A percentile compares a stretch with the other conserved stretches of the same genome.
Evolutionary conservation across 1,140 invertebrate species (phyloP).

Genomic region (Pogonognathellus flavescens): DNA sequence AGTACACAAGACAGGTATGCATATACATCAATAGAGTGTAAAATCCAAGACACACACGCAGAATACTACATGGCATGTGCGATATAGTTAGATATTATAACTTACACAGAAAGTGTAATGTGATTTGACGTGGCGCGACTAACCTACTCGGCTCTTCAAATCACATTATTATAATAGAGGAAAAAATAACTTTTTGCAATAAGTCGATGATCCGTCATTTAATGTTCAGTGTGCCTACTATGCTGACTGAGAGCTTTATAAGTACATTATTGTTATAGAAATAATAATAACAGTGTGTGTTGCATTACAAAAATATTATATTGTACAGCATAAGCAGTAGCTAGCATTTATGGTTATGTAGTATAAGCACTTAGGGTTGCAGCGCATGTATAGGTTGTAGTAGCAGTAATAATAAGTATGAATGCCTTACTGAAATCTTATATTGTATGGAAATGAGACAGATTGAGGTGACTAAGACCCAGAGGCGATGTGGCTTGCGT

Average conservation of each 20-base stretch:
- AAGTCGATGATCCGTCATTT: conserved; percentile 39
- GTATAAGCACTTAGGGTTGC: too few species aligned
- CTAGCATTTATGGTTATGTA: background rate
- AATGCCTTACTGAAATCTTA: conserved; percentile 12
- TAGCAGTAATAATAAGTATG: background rate
- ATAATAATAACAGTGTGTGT: background rate
- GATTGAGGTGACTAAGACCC: conserved; percentile 58
- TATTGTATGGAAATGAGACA: conserved; percentile 64
- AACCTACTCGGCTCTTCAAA: background rate
- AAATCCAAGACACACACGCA: too few species aligned
- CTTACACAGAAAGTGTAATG: background rate
- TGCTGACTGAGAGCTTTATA: background rate
- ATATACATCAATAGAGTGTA: too few species aligned
- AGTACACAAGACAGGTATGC: background rate
- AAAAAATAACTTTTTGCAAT: conserved; percentile 47
- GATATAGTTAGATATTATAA: background rate
- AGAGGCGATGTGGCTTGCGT: conserved; percentile 46
- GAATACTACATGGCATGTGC: background rate
- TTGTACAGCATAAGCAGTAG: background rate
- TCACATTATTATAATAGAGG: background rate
- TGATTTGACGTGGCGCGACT: background rate
- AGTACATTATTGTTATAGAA: background rate
- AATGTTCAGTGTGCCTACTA: background rate
- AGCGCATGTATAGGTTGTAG: too few species aligned
- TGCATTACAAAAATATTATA: background rate